A percentile compares a stretch with the other conserved stretches of the same genome.
phyloP scores from a whole-genome alignment of 2,797 vertebrate species.

The Rhabdomys pumilio region DNA sequence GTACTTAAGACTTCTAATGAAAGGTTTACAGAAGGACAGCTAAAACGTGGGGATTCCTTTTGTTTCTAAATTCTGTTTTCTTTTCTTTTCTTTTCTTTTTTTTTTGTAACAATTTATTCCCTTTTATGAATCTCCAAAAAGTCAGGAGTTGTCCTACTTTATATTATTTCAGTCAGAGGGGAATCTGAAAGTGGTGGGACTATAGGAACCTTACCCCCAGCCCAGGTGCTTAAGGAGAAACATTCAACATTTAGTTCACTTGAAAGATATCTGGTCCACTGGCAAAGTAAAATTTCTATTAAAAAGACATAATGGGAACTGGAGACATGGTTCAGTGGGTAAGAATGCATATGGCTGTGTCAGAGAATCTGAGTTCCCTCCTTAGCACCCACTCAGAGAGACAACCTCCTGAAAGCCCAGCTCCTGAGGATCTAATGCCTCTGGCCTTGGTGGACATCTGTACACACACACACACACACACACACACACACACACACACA shows the following conservation, averaged over 20 bases:
- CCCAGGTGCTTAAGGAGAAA: not conserved
- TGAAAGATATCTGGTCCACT: not conserved
- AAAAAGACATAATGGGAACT: not conserved
- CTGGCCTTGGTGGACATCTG: not conserved
- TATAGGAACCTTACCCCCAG: not conserved
- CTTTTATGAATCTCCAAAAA: conserved; percentile 22
- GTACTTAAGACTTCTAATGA: conserved; percentile 66
- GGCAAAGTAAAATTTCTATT: conserved; percentile 23
- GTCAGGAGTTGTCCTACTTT: not conserved
- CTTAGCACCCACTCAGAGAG: not conserved
- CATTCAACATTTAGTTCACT: conserved; percentile 40
- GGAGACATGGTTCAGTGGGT: not conserved
- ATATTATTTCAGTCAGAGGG: not conserved
- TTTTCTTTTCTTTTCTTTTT: not conserved
- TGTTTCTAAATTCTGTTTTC: not conserved
- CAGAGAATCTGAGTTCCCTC: not conserved
- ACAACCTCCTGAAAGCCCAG: not conserved
- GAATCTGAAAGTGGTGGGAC: not conserved
- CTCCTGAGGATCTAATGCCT: not conserved
- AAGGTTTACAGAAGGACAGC: conserved; percentile 57
- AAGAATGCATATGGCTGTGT: not conserved
- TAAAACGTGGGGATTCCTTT: not conserved
- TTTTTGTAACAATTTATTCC: not conserved
- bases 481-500: not conserved
- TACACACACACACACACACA: not conserved